These are phyloP conservation scores for Limonius californicus DNA, from an alignment of 1,140 invertebrate species.

Conservation along the genomic window DNA sequence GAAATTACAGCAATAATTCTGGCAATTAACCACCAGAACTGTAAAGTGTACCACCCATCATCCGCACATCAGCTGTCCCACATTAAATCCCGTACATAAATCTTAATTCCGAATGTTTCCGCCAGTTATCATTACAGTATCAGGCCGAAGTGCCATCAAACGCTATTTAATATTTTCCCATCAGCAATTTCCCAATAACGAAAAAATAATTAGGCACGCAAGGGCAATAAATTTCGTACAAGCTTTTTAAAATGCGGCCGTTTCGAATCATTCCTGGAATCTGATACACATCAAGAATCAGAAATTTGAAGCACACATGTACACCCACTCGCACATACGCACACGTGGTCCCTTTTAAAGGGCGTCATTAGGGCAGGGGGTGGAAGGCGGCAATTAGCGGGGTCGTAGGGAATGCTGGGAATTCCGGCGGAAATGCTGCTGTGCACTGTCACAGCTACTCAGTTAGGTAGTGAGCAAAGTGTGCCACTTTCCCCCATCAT, in stretches of 20 bases:
- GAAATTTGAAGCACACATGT: conserved; percentile 22
- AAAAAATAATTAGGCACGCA: conserved; percentile 32
- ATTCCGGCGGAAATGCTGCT: conserved; percentile 31
- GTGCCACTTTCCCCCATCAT: conserved; percentile 6
- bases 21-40: no score
- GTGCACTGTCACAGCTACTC: conserved; percentile 25
- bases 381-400: conserved; percentile 31
- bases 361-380: conserved; percentile 21
- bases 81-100: no score
- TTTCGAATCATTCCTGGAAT: conserved; percentile 15
- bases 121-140: no score
- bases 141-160: no score
- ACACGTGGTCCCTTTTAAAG: conserved; percentile 20
- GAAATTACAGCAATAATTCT: no score
- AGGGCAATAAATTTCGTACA: conserved; percentile 24
- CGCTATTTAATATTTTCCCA: no score
- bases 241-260: conserved; percentile 8
- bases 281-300: conserved; percentile 29
- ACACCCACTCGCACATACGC: conserved; percentile 12
- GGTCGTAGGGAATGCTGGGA: conserved; percentile 31
- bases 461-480: conserved; percentile 14
- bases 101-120: no score
- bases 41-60: no score
- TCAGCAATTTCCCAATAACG: conserved; percentile 17
- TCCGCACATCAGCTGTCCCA: no score